These are phyloP conservation scores for Nomada hirtipes DNA, from an alignment of 2,888 invertebrate species.

Conservation along the genomic window DNA sequence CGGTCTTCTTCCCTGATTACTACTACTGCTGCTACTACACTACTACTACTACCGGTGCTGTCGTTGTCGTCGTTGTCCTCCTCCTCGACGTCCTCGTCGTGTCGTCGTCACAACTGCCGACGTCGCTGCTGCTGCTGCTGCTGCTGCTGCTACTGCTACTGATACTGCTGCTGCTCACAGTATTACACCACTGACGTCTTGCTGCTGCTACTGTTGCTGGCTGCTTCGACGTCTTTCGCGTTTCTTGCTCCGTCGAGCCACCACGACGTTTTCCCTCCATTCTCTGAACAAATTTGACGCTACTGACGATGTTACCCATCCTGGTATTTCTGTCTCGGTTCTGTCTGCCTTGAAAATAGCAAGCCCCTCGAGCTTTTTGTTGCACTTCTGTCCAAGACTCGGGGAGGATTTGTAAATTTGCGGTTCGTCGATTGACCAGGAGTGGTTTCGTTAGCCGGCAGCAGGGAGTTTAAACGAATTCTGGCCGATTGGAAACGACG, in stretches of 20 bases:
- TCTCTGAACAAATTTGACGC: constrained; percentile 64
- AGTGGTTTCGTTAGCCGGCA: constrained; percentile 42
- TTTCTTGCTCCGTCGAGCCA: constrained; percentile 38
- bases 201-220: constrained; percentile 26
- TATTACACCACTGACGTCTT: constrained; percentile 27
- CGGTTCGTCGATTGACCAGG: constrained; percentile 46
- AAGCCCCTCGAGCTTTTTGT: constrained; percentile 6
- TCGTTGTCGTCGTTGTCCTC: constrained; percentile 21
- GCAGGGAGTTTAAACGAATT: constrained; percentile 47
- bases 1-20: constrained; percentile 60
- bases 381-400: not conserved
- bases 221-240: constrained; percentile 46
- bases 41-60: constrained; percentile 26
- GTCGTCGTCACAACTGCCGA: constrained; percentile 20
- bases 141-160: constrained; percentile 1
- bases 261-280: constrained; percentile 29
- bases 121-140: not conserved
- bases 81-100: not conserved
- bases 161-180: constrained; percentile 7
- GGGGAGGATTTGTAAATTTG: constrained; percentile 55
- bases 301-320: constrained; percentile 51
- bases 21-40: constrained; percentile 36
- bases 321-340: not conserved
- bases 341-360: constrained; percentile 31
- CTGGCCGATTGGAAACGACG: constrained; percentile 47